Percentiles rank a stretch among this genome's conserved stretches.
Evolutionary conservation across 2,888 invertebrate species (phyloP).

Genomic region (Auanema sp.): DNA sequence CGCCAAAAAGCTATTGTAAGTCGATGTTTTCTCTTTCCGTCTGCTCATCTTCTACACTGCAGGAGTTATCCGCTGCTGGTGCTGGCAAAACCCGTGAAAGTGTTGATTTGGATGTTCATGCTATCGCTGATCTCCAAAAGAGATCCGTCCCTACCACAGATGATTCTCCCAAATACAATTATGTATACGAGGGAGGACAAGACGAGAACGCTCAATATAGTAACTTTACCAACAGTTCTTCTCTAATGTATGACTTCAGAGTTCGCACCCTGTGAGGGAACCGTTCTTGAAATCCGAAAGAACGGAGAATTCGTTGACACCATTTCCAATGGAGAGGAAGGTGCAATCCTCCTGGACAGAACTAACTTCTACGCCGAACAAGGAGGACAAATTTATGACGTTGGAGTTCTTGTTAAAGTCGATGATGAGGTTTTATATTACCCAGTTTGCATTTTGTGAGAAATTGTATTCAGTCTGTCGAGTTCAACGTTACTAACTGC

Average conservation of each 20-base stretch:
- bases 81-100: conserved; percentile 74
- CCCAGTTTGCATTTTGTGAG: neutral
- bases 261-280: conserved; percentile 65
- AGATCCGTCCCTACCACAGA: conserved; percentile 78
- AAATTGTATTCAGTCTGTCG: conserved; percentile 71
- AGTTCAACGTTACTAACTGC: conserved; percentile 87
- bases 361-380: conserved; percentile 98
- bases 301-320: conserved; percentile 82
- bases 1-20: conserved; percentile 77
- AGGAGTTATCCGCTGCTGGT: conserved; percentile 77
- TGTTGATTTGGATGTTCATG: conserved; percentile 89
- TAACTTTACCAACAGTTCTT: conserved; percentile 47
- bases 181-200: conserved; percentile 70
- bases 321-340: conserved; percentile 81
- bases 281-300: conserved; percentile 76
- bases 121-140: conserved; percentile 83
- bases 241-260: conserved; percentile 17
- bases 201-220: conserved; percentile 75
- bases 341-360: conserved; percentile 84
- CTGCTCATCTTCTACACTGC: conserved; percentile 23
- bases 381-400: conserved; percentile 96
- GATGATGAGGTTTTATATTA: conserved; percentile 72
- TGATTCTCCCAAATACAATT: conserved; percentile 88
- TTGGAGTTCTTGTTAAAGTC: conserved; percentile 80
- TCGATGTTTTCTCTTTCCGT: no score